Evolutionary conservation across 2,797 vertebrate genomes (phyloP).

Genomic region (Tragelaphus oryx): DNA sequence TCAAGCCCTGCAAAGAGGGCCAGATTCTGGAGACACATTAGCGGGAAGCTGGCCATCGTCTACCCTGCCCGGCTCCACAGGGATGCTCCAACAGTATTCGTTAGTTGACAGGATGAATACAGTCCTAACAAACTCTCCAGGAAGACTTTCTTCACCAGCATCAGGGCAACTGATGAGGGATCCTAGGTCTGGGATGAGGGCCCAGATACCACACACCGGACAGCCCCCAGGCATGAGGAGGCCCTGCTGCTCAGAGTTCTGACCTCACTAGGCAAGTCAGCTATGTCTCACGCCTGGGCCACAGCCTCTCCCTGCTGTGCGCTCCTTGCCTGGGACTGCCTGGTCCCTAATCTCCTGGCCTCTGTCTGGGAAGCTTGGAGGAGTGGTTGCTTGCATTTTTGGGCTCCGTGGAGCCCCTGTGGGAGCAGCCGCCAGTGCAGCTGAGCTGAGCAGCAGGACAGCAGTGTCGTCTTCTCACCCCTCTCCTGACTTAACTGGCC

Average conservation of each 20-base stretch:
- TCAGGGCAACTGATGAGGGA: background rate
- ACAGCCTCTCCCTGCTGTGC: background rate
- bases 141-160: background rate
- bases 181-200: background rate
- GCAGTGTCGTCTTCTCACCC: background rate
- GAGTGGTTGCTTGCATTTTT: background rate
- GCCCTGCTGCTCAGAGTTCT: background rate
- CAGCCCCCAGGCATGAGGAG: too few species aligned
- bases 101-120: background rate
- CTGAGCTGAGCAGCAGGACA: background rate
- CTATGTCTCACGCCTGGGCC: background rate
- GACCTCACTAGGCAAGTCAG: background rate
- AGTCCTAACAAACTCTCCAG: background rate
- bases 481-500: background rate
- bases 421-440: background rate
- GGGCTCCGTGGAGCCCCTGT: background rate
- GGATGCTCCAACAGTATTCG: background rate
- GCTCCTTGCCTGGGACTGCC: background rate
- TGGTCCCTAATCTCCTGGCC: background rate
- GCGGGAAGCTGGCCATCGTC: background rate
- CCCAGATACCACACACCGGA: background rate
- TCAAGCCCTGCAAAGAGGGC: background rate
- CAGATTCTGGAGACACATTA: background rate
- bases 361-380: background rate
- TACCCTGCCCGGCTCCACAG: background rate